Conservation (phyloP, 2,797 vertebrate genomes). For the Phoxinus dragarum region DNA sequence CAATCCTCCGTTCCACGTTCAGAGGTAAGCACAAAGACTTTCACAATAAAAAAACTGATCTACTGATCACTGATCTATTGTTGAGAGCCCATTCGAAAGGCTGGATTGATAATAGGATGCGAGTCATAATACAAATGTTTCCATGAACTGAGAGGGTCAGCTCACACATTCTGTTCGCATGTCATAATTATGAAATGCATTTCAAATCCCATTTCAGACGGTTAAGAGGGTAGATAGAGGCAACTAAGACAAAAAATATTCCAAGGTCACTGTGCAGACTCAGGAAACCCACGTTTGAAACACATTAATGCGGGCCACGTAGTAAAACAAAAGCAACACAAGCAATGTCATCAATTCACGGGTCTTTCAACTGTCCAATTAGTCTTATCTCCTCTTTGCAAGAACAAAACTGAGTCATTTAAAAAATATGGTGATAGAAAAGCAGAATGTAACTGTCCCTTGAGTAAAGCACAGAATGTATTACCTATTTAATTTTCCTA, state of each 20-base stretch:
- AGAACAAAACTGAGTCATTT: conserved; percentile 76
- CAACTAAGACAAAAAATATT: conserved; percentile 53
- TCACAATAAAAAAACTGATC: background rate
- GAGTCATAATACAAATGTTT: conserved; percentile 41
- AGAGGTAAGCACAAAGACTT: conserved; percentile 28
- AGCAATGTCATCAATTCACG: conserved; percentile 73
- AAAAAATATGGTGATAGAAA: conserved; percentile 71
- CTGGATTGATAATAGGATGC: conserved; percentile 50
- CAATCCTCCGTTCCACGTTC: conserved; percentile 1
- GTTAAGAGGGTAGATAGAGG: conserved; percentile 43
- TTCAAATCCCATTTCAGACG: conserved; percentile 48
- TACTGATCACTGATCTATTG: conserved; percentile 38
- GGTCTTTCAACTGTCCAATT: conserved; percentile 75
- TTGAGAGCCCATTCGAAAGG: conserved; percentile 23
- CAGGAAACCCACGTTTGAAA: conserved; percentile 61
- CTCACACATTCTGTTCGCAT: conserved; percentile 29
- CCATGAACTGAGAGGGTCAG: conserved; percentile 40
- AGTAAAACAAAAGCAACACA: conserved; percentile 71
- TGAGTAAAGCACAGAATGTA: conserved; percentile 68
- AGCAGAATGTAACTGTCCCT: conserved; percentile 63
- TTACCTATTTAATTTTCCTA: conserved; percentile 71
- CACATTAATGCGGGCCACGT: conserved; percentile 71
- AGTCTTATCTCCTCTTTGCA: conserved; percentile 77
- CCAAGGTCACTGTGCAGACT: conserved; percentile 72
- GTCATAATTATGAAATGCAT: conserved; percentile 31